Evolutionary conservation across 37 sponge, comb jelly and placozoan species (phyloP), one percentile per base, ranked within the genome.

Genomic region (Spongilla lacustris): DNA sequence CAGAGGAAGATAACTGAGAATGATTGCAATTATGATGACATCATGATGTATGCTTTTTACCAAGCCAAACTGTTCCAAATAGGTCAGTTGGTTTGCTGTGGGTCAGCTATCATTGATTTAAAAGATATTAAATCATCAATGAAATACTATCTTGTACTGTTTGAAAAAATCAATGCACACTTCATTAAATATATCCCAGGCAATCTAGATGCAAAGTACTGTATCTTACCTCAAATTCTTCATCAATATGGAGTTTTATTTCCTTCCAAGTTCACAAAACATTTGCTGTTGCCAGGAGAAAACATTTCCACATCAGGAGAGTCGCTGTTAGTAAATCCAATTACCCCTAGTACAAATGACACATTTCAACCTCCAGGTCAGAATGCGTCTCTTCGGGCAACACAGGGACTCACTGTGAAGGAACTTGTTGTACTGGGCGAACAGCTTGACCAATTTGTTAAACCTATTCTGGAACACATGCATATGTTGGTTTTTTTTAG

Each of bases 401-500:
- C 84, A 11, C 41, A 73, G 36, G 50, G 5, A 3, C 17, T 83
- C 22, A 74, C 69, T 72, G 69, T 89, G 29, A 19, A 58, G 0
- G 68, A 79, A 12, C 80, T 89, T 24, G 1, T 13, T 8, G 23
- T 72, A 26, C 69, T 89, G 41, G 17, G 67, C 9, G 32, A 66
- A n/a, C 80, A 74, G 13, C 8, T 89, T 13, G 23, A 35, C 0
- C 19, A 21, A 21, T 89, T 89, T 49, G 84, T 80, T 25, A 26
- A 83, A 3, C 75, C 84, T 3, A 30, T 89, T 2, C 4, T 84
- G 31, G 84, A 50, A 1, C 74, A 73, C 49, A 36, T 89, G 24
- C 75, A 89, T 27, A 83, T 84, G 75, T 71, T 89, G 4, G 81
- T 89, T 26, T 89, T 89, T 33, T 89, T 89, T 36, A 71, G 73